These are phyloP conservation scores for Hedychridium roseum DNA, from an alignment of 2,888 invertebrate species.

Conservation along the genomic window DNA sequence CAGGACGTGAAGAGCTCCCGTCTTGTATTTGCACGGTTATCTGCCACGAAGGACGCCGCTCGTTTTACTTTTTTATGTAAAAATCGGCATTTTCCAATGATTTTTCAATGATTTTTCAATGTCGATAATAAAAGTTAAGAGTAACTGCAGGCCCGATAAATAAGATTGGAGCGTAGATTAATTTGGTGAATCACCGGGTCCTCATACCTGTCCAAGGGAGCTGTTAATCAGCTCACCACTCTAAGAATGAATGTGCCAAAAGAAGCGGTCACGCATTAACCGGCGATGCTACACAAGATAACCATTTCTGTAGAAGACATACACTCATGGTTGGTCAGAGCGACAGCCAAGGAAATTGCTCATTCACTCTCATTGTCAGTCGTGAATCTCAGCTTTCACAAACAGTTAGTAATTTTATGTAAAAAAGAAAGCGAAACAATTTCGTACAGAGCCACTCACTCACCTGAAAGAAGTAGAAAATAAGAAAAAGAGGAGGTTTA, in stretches of 20 bases:
- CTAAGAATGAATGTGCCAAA: slow-evolving; percentile 29
- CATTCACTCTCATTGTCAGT: too few species aligned
- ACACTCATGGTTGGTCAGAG: slow-evolving; percentile 37
- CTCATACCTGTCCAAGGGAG: background rate
- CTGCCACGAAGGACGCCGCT: slow-evolving; percentile 8
- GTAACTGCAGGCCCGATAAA: too few species aligned
- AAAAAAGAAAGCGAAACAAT: too few species aligned
- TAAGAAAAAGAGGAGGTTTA: too few species aligned
- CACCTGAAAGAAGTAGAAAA: too few species aligned
- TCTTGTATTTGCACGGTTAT: slow-evolving; percentile 44
- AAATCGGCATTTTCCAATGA: background rate
- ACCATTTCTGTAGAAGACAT: slow-evolving; percentile 27
- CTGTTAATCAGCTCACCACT: slow-evolving; percentile 34
- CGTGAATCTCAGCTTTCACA: too few species aligned
- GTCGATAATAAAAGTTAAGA: too few species aligned
- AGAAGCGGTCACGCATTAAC: slow-evolving; percentile 40
- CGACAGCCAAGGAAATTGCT: slow-evolving; percentile 39
- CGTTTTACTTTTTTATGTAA: background rate
- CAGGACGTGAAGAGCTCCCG: slow-evolving; percentile 51
- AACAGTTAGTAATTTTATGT: too few species aligned
- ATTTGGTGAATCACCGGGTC: too few species aligned
- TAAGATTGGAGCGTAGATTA: too few species aligned
- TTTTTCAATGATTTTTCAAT: background rate
- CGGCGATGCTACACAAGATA: slow-evolving; percentile 37
- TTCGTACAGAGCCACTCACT: too few species aligned